Evolutionary conservation across 2,113 vertebrate species (phyloP).

Genomic region (Microcebus lehilahytsara): DNA sequence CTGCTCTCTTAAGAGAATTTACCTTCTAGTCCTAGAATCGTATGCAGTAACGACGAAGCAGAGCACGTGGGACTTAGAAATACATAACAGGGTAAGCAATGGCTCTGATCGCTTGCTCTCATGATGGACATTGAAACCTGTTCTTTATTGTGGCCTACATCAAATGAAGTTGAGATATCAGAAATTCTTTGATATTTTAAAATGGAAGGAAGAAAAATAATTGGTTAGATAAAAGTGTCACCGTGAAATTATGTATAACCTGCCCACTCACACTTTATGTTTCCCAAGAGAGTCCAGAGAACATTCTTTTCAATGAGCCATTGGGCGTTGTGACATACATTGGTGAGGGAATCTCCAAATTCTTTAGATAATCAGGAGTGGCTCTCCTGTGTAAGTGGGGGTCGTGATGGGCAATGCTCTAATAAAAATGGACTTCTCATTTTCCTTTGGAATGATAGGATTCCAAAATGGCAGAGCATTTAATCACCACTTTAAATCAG

Average conservation of each 20-base stretch:
- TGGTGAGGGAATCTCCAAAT: not conserved
- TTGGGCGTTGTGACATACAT: not conserved
- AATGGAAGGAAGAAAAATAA: constrained; percentile 15
- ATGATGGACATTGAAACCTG: not conserved
- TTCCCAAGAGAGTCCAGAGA: not conserved
- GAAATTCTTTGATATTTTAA: not conserved
- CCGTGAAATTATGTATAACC: not conserved
- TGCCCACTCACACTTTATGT: not conserved
- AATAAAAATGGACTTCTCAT: not conserved
- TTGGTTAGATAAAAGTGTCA: not conserved
- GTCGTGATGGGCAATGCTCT: not conserved
- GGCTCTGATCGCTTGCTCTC: not conserved
- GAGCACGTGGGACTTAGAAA: not conserved
- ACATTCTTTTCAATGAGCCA: not conserved
- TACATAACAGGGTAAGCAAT: not conserved
- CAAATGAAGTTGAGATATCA: not conserved
- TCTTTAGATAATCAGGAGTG: not conserved
- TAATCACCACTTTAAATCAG: constrained; percentile 4
- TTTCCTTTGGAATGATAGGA: not conserved
- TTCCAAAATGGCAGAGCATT: not conserved
- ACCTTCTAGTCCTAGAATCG: not conserved
- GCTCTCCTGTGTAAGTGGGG: not conserved
- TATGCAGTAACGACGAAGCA: not conserved
- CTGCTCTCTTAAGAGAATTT: not conserved
- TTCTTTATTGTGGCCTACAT: not conserved